Base-by-base conservation (phyloP, 64 coral and sea anemone genomes). In the Hydrozoanthus tunicans region DNA sequence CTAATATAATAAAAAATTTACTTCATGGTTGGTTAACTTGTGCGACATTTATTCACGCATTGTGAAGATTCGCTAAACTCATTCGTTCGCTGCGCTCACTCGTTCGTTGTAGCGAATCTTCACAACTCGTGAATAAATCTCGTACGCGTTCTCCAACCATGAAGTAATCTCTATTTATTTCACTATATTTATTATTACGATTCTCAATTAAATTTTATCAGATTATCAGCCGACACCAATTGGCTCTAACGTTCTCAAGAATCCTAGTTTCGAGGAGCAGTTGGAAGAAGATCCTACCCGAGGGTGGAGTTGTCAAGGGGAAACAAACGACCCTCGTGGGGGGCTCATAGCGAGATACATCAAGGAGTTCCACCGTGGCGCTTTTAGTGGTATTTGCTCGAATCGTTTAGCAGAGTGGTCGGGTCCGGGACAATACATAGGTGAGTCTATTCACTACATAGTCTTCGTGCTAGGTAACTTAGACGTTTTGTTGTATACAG, bases 301-400 rank as follows among this genome's bases (percentile, higher is more conserved):
- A n/a, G 95, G 95, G 3, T 96, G 95, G 95, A 96, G 82, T 63
- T 96, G 95, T 65, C 95, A 96, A 52, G 95, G 95, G 0, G 92
- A 96, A 53, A 96, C 95, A 24, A 93, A 96, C 71, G 95, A 96
- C 71, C 95, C 95, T 3, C 68, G 95, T 6, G 95, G 95, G 4
- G 95, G 95, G 0, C 70, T 84, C 10, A 83, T 96, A 13, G 91
- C 95, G 6, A 80, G 90, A 32, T 96, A 96, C 57, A 93, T 85
- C 15, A 79, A 74, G 56, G 53, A 92, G 5, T 56, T 26, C 5
- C 89, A 91, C 23, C 6, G 82, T 64, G 95, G 95, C 67, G 15
- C 67, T 43, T 91, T 89, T 10, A 96, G 92, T 81, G 95, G 95
- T 8, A 92, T 96, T 26, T 96, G 95, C 54, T 89, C 90, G 5